Conservation (phyloP, 2,113 vertebrate genomes). For the Hemicordylus capensis region DNA sequence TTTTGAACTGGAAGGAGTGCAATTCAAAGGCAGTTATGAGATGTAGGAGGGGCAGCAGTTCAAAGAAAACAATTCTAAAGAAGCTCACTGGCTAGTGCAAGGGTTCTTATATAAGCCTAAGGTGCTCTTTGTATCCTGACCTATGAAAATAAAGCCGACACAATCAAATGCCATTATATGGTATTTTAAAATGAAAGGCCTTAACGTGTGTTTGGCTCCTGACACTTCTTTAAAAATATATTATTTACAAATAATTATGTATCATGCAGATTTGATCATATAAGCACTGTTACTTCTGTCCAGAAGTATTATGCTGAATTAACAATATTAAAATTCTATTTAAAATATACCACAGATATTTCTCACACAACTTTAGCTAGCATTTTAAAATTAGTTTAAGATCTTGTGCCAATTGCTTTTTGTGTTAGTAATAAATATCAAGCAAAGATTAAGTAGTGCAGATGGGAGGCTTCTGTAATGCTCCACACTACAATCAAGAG, state of each 20-base stretch:
- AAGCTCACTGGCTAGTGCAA: background rate
- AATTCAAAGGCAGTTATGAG: background rate
- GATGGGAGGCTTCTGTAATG: background rate
- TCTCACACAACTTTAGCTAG: constrained; percentile 12
- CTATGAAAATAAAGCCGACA: background rate
- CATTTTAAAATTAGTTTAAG: background rate
- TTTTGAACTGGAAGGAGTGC: background rate
- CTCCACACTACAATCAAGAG: background rate
- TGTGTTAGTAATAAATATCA: background rate
- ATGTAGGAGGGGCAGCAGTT: background rate
- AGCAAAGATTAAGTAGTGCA: background rate
- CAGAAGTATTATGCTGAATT: background rate
- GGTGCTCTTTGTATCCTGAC: background rate
- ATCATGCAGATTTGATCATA: background rate
- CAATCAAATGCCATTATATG: background rate
- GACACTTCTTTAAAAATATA: no score
- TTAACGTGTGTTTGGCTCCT: no score
- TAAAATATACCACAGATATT: background rate
- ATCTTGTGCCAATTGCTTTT: background rate
- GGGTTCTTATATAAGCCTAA: background rate
- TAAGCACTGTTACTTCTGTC: background rate
- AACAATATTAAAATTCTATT: background rate
- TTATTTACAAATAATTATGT: no score
- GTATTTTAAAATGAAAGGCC: background rate
- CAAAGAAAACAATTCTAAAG: background rate